These are phyloP conservation scores for Bellardia bayeri DNA, from an alignment of 2,888 invertebrate genomes.

Conservation along the genomic window DNA sequence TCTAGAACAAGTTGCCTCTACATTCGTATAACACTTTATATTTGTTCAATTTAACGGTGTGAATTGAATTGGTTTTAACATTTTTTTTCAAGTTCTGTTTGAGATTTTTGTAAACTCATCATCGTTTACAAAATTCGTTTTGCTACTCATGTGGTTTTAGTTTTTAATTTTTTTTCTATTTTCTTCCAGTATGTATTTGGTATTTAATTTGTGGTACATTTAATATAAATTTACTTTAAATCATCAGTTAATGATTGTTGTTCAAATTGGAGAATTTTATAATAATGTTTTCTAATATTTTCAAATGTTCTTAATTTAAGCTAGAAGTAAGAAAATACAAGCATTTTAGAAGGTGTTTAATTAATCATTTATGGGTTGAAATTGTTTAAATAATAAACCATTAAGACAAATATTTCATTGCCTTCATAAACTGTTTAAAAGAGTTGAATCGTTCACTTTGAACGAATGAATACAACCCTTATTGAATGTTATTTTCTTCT, in stretches of 20 bases:
- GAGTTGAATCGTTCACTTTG: too few relatives aligned
- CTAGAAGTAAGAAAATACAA: not conserved
- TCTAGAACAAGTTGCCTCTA: conserved; percentile 1
- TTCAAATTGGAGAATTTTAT: conserved; percentile 50
- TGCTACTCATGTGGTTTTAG: conserved; percentile 75
- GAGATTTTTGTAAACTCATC: conserved; percentile 62
- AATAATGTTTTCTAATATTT: not conserved
- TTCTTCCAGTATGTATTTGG: not conserved
- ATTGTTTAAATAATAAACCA: not conserved
- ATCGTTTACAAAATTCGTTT: conserved; percentile 75
- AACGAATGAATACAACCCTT: too few relatives aligned
- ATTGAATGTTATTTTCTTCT: too few relatives aligned
- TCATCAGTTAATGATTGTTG: conserved; percentile 55
- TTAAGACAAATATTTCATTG: too few relatives aligned
- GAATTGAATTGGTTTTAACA: conserved; percentile 73
- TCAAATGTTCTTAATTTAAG: not conserved
- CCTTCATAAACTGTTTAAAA: too few relatives aligned
- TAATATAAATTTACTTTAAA: conserved; percentile 47
- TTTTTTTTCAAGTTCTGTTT: conserved; percentile 34
- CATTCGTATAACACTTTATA: conserved; percentile 64
- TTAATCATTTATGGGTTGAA: conserved; percentile 51
- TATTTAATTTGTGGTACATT: conserved; percentile 14
- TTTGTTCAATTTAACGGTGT: conserved; percentile 78
- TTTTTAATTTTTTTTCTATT: conserved; percentile 32
- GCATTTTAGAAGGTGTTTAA: conserved; percentile 39